Evolutionary conservation across 2,113 vertebrate species (phyloP).

Genomic region (Nothobranchius furzeri): DNA sequence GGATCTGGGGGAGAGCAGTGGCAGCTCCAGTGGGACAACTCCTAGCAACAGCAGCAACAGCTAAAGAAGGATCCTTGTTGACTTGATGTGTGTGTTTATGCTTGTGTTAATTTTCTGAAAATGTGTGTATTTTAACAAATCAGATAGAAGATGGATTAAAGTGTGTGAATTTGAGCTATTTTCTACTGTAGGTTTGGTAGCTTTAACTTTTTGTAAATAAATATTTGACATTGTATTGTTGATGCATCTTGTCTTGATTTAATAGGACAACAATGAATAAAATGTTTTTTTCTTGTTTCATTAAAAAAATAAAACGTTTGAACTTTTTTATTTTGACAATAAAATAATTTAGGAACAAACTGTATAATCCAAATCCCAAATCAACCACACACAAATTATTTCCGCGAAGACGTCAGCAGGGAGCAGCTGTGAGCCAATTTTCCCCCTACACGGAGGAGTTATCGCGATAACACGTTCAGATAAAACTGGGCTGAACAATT

Average conservation of each 20-base stretch:
- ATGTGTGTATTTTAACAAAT: constrained; percentile 43
- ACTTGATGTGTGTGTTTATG: constrained; percentile 34
- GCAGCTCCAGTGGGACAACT: constrained; percentile 44
- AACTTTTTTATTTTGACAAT: not conserved
- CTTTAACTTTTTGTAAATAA: constrained; percentile 56
- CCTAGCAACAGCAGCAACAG: constrained; percentile 49
- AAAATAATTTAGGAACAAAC: not conserved
- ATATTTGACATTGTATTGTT: not conserved
- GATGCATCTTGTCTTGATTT: not conserved
- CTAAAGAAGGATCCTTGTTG: constrained; percentile 28
- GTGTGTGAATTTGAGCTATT: constrained; percentile 24
- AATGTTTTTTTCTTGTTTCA: not conserved
- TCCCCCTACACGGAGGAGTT: constrained; percentile 1
- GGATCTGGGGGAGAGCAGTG: constrained; percentile 55
- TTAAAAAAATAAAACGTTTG: not conserved
- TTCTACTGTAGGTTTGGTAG: constrained; percentile 30
- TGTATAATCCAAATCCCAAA: not conserved
- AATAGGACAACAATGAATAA: not conserved
- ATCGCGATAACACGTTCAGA: constrained; percentile 67
- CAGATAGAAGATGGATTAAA: constrained; percentile 7
- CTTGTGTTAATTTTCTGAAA: constrained; percentile 39
- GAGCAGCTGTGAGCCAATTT: not conserved
- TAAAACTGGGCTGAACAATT: constrained; percentile 38
- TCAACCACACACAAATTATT: not conserved
- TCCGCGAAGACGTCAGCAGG: constrained; percentile 2